phyloP scores from a whole-genome alignment of 2,797 vertebrate species.

The Pogonophryne albipinna region DNA sequence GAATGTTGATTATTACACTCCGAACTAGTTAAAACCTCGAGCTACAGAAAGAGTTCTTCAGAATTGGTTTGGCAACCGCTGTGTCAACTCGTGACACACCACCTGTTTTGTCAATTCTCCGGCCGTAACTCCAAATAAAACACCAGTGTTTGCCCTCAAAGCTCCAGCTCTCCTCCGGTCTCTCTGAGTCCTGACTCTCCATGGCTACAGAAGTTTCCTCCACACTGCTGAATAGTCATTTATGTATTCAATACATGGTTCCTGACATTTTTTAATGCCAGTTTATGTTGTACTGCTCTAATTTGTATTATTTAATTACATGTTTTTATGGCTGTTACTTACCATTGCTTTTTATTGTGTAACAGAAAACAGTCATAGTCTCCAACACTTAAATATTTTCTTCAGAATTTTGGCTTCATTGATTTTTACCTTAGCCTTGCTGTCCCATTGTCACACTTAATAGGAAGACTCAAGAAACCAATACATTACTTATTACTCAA shows the following conservation, averaged over 20 bases:
- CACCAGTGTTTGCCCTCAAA: too few species aligned
- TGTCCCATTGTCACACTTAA: constrained; percentile 51
- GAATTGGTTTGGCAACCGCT: too few species aligned
- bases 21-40: too few species aligned
- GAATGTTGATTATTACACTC: too few species aligned
- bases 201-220: too few species aligned
- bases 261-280: neutral
- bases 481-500: constrained; percentile 54
- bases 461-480: constrained; percentile 61
- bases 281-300: neutral
- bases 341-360: neutral
- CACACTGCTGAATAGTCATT: constrained; percentile 5
- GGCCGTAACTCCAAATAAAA: too few species aligned
- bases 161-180: too few species aligned
- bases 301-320: neutral
- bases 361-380: neutral
- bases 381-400: constrained; percentile 9
- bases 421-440: constrained; percentile 41
- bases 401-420: constrained; percentile 24
- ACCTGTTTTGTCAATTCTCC: too few species aligned
- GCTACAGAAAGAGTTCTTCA: too few species aligned
- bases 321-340: neutral
- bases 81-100: too few species aligned
- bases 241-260: neutral
- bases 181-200: too few species aligned